Base-by-base conservation (phyloP, 1,140 invertebrate genomes). In the Polypedilum pembai region DNA sequence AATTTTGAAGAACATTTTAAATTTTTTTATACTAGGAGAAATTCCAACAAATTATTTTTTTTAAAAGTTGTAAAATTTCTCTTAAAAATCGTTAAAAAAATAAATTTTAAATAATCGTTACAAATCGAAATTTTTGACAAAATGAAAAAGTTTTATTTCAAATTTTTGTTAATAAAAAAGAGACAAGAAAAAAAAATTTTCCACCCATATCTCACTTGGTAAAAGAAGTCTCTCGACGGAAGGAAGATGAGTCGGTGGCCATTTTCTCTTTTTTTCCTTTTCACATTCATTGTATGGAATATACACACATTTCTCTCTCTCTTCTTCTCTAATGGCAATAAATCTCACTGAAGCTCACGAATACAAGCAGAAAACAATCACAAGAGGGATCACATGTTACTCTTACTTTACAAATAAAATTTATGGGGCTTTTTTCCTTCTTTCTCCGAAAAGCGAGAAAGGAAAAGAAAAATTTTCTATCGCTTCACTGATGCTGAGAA, bases 331-430 rank as follows among this genome's bases (percentile, higher is more conserved):
- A 15, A 17, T 18, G 65, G 17, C 20, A 18, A 69, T 69, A 69
- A 69, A 69, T 69, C 65, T 69, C 20, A 69, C 65, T 20, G 65
- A 69, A 18, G 65, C 65, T 8, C 65, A 69, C 65, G 20, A 69
- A 69, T 21, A 69, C 65, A 69, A 18, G 65, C 65, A 69, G 20
- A 69, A 69, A 69, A 69, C 65, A 69, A 69, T 69, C 65, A 69
- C 45, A 56, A 56, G 45, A 56, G 45, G 45, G 20, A 21, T 69
- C 65, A 69, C 65, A 69, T 69, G 65, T 69, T 69, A 20, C 17
- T 21, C 18, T 69, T 69, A 69, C 20, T 20, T 21, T 18, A 21
- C 65, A 69, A 20, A 20, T 18, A 21, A 69, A 69, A 69, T 69
- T 69, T 69, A 69, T 69, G 65, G 65, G 17, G 17, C 65, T 69